Conservation (phyloP, 2,113 vertebrate species). For the Actenoides hombroni region DNA sequence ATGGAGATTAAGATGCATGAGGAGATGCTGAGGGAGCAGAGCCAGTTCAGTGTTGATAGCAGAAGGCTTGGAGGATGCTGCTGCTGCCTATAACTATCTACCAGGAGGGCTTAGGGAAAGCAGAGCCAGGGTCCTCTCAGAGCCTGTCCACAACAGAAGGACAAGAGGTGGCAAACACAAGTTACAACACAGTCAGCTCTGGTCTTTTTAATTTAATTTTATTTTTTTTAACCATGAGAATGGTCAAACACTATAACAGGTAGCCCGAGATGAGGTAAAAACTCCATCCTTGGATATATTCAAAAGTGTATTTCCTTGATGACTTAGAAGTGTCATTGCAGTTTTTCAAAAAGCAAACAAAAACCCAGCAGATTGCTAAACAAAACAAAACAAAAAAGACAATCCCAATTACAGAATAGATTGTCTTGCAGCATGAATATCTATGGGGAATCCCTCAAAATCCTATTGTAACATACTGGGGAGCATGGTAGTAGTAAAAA, state of each 20-base stretch:
- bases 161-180: background rate
- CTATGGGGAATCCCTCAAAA: background rate
- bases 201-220: background rate
- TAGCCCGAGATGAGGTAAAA: background rate
- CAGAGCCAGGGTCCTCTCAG: background rate
- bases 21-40: background rate
- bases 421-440: background rate
- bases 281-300: background rate
- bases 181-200: background rate
- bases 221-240: background rate
- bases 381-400: background rate
- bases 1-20: accelerated
- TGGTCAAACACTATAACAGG: background rate
- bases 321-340: background rate
- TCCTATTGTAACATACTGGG: background rate
- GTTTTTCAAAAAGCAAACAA: background rate
- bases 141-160: background rate
- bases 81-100: background rate
- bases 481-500: background rate
- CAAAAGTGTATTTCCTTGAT: background rate
- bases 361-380: background rate
- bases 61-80: background rate
- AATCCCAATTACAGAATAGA: background rate
- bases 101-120: background rate
- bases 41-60: background rate